Evolutionary conservation across 2,888 invertebrate species (phyloP), one percentile per base, ranked within the genome.

Genomic region (Acleris cristana): DNA sequence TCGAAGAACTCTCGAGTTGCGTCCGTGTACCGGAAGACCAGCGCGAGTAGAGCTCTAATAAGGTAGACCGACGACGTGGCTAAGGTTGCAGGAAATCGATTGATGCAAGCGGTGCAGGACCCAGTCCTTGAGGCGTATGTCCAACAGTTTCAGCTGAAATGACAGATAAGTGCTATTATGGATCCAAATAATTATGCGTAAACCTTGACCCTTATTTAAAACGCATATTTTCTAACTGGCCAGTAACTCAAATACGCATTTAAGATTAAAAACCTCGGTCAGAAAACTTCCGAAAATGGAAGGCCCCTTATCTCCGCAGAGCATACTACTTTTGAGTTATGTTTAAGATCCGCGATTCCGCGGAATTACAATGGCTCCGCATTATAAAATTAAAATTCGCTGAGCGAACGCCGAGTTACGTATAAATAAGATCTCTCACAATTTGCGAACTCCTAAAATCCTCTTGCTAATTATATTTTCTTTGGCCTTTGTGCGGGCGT

Each of bases 271-370:
- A 81, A 84, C 85, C 88, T 89, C 86, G 90, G 90, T 88, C 89
- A 87, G 88, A 90, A 90, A 91, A 91, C 86, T 90, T 91, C 87
- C 82, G 85, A 87, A 80, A 90, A 90, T 86, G 86, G 85, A 84
- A 87, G 89, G 86, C 82, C 79, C 79, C 83, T 85, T 90, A 89
- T 88, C 89, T 87, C 73, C 71, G 72, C 72, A 70, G 74, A 75
- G 82, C 83, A 85, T 84, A 85, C 86, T 85, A 84, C 87, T 86
- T 84, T 82, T 85, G 86, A 89, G 82, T 89, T 85, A 89, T 82
- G 80, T 78, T 67, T 71, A 57, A 69, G 64, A 53, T 65, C 58
- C 59, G 49, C 64, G 63, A 70, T 66, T 60, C 59, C 62, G 58
- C 62, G 30, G 67, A 81, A 82, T 82, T 81, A 83, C 79, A 80